Evolutionary conservation across 2,888 invertebrate species (phyloP).

Genomic region (Diloba caeruleocephala): DNA sequence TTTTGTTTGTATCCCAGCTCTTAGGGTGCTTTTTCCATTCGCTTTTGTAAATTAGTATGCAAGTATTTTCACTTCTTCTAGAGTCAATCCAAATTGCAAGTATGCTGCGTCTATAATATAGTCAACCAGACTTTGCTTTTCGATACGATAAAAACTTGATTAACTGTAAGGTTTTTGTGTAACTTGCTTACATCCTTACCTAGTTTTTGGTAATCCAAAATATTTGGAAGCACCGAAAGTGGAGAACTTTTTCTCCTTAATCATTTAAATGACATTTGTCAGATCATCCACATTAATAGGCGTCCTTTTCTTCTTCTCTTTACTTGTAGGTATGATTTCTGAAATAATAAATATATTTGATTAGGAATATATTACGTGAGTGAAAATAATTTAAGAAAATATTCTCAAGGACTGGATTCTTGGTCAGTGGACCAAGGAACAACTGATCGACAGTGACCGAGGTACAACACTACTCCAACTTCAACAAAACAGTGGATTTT

Average conservation of each 20-base stretch:
- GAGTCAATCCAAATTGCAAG: constrained; percentile 25
- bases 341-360: constrained; percentile 4
- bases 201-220: constrained; percentile 32
- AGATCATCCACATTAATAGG: constrained; percentile 29
- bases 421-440: too few species aligned
- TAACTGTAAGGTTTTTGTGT: constrained; percentile 29
- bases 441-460: too few species aligned
- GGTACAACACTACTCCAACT: too few species aligned
- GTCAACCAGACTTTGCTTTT: constrained; percentile 16
- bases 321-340: constrained; percentile 14
- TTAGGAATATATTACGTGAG: constrained; percentile 1
- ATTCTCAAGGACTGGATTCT: too few species aligned
- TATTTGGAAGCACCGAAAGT: constrained; percentile 35
- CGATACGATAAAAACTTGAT: constrained; percentile 20
- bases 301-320: constrained; percentile 20
- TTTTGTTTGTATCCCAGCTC: too few species aligned
- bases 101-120: constrained; percentile 21
- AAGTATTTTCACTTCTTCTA: constrained; percentile 15
- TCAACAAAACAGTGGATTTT: too few species aligned
- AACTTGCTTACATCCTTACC: constrained; percentile 36
- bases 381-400: constrained; percentile 7
- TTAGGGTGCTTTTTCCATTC: too few species aligned
- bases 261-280: constrained; percentile 29
- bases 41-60: too few species aligned
- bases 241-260: constrained; percentile 34